Conservation (phyloP, 2,113 vertebrate genomes). For the Cephalopterus ornatus region DNA sequence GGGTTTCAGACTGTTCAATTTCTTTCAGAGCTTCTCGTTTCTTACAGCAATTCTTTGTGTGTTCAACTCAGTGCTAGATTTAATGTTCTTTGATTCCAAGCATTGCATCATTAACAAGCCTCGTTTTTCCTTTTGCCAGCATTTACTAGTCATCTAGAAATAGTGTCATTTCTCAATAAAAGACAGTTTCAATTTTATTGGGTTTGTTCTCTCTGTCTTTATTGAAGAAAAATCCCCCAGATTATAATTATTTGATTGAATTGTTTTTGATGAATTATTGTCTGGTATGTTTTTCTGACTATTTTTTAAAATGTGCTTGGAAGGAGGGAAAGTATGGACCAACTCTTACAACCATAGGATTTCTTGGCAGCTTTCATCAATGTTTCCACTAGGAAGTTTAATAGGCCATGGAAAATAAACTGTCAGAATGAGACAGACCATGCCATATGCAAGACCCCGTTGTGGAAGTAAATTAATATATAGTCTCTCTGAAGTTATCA, state of each 20-base stretch:
- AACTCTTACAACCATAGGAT: not conserved
- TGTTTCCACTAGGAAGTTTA: not conserved
- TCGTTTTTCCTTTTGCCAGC: not conserved
- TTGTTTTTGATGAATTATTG: not conserved
- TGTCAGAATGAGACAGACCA: not conserved
- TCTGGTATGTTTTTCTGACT: not conserved
- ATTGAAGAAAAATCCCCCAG: not conserved
- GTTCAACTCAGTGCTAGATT: not conserved
- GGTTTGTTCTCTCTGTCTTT: not conserved
- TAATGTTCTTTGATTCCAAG: conserved; percentile 34
- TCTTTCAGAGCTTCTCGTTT: conserved; percentile 24
- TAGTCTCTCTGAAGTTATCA: not conserved
- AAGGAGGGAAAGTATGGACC: not conserved
- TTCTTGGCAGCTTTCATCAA: not conserved
- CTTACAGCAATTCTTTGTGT: not conserved
- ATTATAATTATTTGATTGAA: not conserved
- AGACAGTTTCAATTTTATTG: not conserved
- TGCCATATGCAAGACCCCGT: not conserved
- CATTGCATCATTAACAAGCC: conserved; percentile 29
- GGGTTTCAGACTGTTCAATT: not conserved
- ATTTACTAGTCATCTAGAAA: conserved; percentile 15
- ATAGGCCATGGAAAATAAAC: not conserved
- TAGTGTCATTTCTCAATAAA: not conserved
- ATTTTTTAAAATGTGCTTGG: not conserved
- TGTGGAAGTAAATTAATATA: not conserved